Conservation (phyloP, 2,113 vertebrate genomes). For the Dipodomys merriami region DNA sequence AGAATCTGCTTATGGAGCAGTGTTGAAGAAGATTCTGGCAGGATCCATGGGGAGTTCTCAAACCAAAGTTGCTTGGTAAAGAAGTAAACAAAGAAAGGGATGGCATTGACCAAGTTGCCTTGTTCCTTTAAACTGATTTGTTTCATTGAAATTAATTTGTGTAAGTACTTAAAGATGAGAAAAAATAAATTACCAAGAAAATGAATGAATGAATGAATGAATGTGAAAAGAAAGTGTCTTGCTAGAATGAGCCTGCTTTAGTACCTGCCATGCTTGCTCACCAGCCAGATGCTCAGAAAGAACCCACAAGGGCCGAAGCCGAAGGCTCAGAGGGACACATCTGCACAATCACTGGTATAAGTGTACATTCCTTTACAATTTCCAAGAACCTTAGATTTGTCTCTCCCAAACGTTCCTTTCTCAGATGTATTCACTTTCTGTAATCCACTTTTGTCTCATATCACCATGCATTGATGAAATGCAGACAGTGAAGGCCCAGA, state of each 20-base stretch:
- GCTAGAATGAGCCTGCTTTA: neutral
- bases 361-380: neutral
- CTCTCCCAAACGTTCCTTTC: neutral
- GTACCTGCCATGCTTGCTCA: neutral
- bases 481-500: neutral
- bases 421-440: neutral
- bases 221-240: neutral
- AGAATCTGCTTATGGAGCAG: neutral
- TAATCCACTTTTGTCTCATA: neutral
- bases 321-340: accelerated
- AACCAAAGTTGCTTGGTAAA: neutral
- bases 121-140: no score
- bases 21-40: neutral
- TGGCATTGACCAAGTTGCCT: no score
- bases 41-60: neutral
- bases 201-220: neutral
- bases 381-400: neutral
- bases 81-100: no score
- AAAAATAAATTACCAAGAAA: no score
- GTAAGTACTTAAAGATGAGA: no score
- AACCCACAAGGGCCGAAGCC: no score
- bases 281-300: neutral
- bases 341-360: neutral
- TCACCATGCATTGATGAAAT: neutral
- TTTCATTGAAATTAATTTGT: no score